phyloP scores from a whole-genome alignment of 2,113 vertebrate species.

The Pelecanoides urinatrix region DNA sequence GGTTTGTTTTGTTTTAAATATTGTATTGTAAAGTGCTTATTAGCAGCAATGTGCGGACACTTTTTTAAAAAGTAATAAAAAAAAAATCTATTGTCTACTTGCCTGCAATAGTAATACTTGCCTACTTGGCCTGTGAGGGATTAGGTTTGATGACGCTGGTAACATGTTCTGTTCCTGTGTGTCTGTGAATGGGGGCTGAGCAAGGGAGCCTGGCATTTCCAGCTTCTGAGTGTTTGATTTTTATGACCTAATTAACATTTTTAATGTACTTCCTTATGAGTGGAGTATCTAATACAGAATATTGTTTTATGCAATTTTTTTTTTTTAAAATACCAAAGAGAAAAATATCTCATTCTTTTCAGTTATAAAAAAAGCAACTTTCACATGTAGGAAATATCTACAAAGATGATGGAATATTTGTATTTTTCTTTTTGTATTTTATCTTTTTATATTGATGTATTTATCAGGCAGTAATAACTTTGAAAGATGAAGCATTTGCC shows the following conservation, averaged over 20 bases:
- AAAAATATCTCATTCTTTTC: not conserved
- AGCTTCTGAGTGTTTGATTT: not conserved
- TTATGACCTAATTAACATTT: not conserved
- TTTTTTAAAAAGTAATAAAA: not conserved
- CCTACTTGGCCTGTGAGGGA: not conserved
- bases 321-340: not conserved
- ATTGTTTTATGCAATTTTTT: not conserved
- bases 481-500: not conserved
- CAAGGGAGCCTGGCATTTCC: not conserved
- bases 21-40: not conserved
- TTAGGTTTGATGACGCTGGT: not conserved
- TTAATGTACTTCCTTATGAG: not conserved
- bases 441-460: not conserved
- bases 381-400: not conserved
- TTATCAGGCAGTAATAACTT: not conserved
- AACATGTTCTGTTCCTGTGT: not conserved
- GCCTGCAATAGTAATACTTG: not conserved
- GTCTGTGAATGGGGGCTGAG: not conserved
- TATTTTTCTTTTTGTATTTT: not conserved
- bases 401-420: not conserved
- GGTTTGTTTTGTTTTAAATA: not conserved
- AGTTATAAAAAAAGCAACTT: not conserved
- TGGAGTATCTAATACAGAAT: not conserved
- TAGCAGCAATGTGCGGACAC: not conserved
- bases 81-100: not conserved